A percentile compares a stretch with the other conserved stretches of the same genome.
These are phyloP conservation scores for Pantherophis vulpinus DNA, from an alignment of 2,797 vertebrate species.

Conservation along the genomic window DNA sequence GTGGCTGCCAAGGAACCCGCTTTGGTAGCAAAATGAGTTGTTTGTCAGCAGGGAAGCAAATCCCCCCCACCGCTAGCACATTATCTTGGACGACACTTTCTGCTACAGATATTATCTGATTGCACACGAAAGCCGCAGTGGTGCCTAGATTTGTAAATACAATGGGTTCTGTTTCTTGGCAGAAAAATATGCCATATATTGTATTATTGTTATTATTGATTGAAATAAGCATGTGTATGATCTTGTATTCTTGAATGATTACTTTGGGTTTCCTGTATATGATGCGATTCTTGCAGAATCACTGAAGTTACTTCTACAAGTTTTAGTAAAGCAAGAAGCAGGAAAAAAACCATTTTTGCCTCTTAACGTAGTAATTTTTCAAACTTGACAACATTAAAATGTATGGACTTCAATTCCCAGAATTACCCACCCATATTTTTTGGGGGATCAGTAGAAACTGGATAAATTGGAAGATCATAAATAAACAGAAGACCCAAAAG, in stretches of 20 bases:
- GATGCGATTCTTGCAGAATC: background rate
- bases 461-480: background rate
- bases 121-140: background rate
- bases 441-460: background rate
- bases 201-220: background rate
- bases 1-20: background rate
- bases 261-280: background rate
- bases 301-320: background rate
- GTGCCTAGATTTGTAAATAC: background rate
- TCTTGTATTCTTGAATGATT: background rate
- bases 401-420: background rate
- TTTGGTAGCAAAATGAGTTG: background rate
- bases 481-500: background rate
- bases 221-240: background rate
- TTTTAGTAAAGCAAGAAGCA: background rate
- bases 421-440: background rate
- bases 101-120: background rate
- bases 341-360: background rate
- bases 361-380: background rate
- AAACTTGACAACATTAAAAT: background rate
- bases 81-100: background rate
- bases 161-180: background rate
- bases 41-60: background rate
- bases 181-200: background rate
- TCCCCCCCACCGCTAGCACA: background rate